Base-by-base conservation (phyloP, 2,797 vertebrate genomes). In the Sebastes trivittatus region DNA sequence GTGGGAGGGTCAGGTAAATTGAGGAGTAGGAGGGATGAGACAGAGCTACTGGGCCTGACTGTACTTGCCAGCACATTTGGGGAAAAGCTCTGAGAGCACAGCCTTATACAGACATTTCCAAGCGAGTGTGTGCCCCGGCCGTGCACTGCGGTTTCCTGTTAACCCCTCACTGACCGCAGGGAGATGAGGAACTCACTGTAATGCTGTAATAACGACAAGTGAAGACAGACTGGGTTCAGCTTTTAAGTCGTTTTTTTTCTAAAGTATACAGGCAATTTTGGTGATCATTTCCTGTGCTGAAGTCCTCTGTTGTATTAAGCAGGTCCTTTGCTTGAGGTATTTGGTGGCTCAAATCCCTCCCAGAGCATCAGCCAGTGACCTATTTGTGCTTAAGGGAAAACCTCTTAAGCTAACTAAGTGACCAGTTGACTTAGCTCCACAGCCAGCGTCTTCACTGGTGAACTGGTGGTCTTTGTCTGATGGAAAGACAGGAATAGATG, bases 21-120 rank as follows among this genome's bases (percentile, higher is more conserved):
- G 69, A 80, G 70, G 77, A 78, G 70, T 5, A 66, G 63, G 79
- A 79, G 75, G 80, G 82, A 84, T 61, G 78, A 84, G 68, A 81
- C 65, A 0, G 60, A 88, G 86, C 68, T 72, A 85, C 78, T 77
- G 91, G 94, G 93, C 95, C 82, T 95, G 95, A 95, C 92, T 93
- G 80, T 90, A 93, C 96, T 95, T 95, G 95, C 94, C 90, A 85
- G 88, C 88, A 86, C 84, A 81, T 92, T 93, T 87, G n/a, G 89
- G 72, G 88, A 79, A 91, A 90, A 94, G 90, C 90, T 94, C 82
- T 77, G 55, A 83, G 84, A 93, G 85, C 88, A 91, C 64, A 88
- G 90, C 94, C 95, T 82, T 96, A 95, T 95, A 95, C 91, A 96
- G 96, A 94, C 94, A 95, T 95, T 93, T 95, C 86, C 83, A 92